Conservation (phyloP, 2,797 vertebrate species). For the Acanthornis magna region DNA sequence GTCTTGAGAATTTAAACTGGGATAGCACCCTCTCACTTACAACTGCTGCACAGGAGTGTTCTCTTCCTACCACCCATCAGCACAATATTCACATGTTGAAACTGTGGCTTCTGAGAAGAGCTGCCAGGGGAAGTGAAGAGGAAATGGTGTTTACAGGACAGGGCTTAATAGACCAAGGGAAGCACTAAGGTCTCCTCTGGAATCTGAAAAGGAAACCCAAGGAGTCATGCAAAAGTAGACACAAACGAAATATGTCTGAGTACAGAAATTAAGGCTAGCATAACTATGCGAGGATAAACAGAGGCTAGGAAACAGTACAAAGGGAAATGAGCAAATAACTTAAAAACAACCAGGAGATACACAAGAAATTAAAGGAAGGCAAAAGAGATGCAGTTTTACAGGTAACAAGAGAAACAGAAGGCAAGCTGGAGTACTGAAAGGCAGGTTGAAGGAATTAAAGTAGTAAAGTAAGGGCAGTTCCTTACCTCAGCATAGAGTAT, state of each 20-base stretch:
- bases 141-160: background rate
- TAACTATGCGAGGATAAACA: background rate
- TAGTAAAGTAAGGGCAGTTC: background rate
- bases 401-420: background rate
- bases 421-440: background rate
- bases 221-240: background rate
- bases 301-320: background rate
- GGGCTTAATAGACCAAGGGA: background rate
- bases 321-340: background rate
- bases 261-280: background rate
- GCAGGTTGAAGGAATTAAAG: background rate
- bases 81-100: background rate
- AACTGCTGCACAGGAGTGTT: background rate
- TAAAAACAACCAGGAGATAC: background rate
- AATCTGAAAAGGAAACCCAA: background rate
- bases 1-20: background rate
- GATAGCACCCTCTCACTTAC: background rate
- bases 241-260: background rate
- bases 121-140: background rate
- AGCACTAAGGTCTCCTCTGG: background rate
- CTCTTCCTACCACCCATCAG: background rate
- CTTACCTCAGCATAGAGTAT: background rate
- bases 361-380: background rate
- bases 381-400: background rate
- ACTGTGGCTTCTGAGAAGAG: background rate